Base-by-base conservation (phyloP, 2,113 vertebrate species). In the Pachycephala philippinensis region DNA sequence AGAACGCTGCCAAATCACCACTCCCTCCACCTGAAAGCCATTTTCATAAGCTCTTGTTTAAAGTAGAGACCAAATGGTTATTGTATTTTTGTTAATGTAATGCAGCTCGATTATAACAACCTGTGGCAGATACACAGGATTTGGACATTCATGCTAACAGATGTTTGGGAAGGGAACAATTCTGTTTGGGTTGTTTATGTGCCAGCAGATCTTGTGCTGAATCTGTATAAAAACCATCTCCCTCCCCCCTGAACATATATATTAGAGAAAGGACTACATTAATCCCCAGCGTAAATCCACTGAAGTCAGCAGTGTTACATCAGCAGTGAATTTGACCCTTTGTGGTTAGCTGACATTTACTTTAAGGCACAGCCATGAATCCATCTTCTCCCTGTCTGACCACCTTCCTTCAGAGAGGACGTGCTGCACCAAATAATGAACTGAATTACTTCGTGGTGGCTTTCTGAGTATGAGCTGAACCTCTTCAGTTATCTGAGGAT, bases 131-230 rank as follows among this genome's bases (percentile, higher is more conserved):
- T 61, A 83, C 91, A 83, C 86, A 92, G 85, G 87, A 74, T 71
- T 94, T 95, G 93, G 92, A 89, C 81, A 15, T 90, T 76, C 77
- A 75, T 24, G 72, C 65, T 95, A 97, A 95, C 97, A 97, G 97
- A 97, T 98, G 97, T 97, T 95, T 95, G 80, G 86, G 92, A 95
- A 88, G 83, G 91, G 91, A 95, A 89, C 42, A 96, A 93, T 89
- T 97, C 97, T 97, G 96, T 97, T 97, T 97, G 97, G 95, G 98
- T 97, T 98, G 96, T 97, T 98, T 97, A 92, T 94, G 87, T 77
- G 95, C 96, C 96, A 97, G 84, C 94, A 94, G 79, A 94, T 77
- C 96, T 97, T 88, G 89, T 87, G 83, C 96, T 97, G 89, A 97
- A 94, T 84, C 70, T 92, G 57, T 96, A 75, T 18, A 78, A 90